These are phyloP conservation scores for Hystrix cristata DNA, from an alignment of 2,113 vertebrate species.

Conservation along the genomic window DNA sequence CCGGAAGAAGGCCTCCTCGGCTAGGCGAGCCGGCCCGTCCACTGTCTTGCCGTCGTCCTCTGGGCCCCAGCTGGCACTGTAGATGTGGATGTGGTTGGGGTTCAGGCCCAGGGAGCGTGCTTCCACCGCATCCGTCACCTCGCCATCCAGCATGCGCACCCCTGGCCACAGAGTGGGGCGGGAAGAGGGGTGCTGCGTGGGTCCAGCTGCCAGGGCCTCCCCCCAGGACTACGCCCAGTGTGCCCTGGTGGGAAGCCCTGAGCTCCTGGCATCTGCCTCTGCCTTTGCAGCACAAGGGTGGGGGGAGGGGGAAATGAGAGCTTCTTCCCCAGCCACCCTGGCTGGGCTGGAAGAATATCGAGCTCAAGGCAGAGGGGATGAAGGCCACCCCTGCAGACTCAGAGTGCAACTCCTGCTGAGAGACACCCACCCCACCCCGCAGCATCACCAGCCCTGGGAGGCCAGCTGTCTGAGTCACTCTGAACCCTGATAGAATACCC, in stretches of 20 bases:
- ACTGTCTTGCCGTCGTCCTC: conserved; percentile 98
- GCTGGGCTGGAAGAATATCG: not conserved
- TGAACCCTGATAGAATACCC: not conserved
- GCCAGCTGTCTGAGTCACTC: not conserved
- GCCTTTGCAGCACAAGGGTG: not conserved
- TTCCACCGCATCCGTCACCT: conserved; percentile 98
- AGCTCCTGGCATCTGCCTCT: not conserved
- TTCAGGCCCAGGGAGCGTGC: conserved; percentile 97
- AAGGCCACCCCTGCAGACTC: not conserved
- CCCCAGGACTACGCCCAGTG: not conserved
- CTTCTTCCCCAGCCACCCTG: not conserved
- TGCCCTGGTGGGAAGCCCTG: not conserved
- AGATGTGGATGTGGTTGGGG: conserved; percentile 96
- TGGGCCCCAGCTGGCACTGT: conserved; percentile 97
- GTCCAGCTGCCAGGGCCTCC: not conserved
- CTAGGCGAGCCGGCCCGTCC: conserved; percentile 97
- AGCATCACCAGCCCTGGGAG: not conserved
- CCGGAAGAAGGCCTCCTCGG: conserved; percentile 96
- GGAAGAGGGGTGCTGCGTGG: conserved; percentile 18
- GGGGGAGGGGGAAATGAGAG: not conserved
- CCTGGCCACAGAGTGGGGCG: conserved; percentile 86
- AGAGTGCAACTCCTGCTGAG: not conserved
- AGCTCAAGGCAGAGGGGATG: not conserved
- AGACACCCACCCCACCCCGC: not conserved
- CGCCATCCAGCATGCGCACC: conserved; percentile 98